Evolutionary conservation across 2,113 vertebrate species (phyloP).

Genomic region (Arothron firmamentum): DNA sequence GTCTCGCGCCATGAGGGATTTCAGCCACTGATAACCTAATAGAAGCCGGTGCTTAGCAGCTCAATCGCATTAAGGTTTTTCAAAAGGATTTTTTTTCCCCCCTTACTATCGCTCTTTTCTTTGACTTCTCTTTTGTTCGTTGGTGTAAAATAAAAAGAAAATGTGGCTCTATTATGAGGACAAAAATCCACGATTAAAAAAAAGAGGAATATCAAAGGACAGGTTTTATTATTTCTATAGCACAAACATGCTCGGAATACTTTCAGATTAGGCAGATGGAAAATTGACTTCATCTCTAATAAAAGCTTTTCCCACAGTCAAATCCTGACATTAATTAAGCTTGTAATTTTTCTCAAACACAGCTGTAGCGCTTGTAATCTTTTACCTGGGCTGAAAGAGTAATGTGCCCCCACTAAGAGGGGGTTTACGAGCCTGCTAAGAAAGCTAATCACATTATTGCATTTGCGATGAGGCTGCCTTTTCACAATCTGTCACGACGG

Average conservation of each 20-base stretch:
- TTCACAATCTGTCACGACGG: slow-evolving; percentile 31
- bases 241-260: background rate
- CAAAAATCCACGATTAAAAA: slow-evolving; percentile 32
- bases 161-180: slow-evolving; percentile 34
- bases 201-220: background rate
- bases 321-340: slow-evolving; percentile 57
- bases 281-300: slow-evolving; percentile 3
- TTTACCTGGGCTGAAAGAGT: slow-evolving; percentile 15
- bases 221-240: background rate
- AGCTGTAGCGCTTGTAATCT: slow-evolving; percentile 17
- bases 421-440: slow-evolving; percentile 44
- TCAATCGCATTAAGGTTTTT: slow-evolving; percentile 71
- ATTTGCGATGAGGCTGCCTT: slow-evolving; percentile 31
- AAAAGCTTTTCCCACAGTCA: slow-evolving; percentile 29
- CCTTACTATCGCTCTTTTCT: slow-evolving; percentile 48
- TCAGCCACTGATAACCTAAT: slow-evolving; percentile 74
- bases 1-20: slow-evolving; percentile 68
- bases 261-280: background rate
- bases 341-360: slow-evolving; percentile 35
- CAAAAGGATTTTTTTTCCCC: slow-evolving; percentile 47
- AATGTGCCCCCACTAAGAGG: slow-evolving; percentile 35
- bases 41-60: slow-evolving; percentile 68
- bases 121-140: slow-evolving; percentile 21
- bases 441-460: slow-evolving; percentile 53
- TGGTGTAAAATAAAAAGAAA: slow-evolving; percentile 27